Percentiles rank a stretch among this genome's conserved stretches.
phyloP scores from a whole-genome alignment of 2,797 vertebrate genomes.

The Parauchenoglanis ngamensis region DNA sequence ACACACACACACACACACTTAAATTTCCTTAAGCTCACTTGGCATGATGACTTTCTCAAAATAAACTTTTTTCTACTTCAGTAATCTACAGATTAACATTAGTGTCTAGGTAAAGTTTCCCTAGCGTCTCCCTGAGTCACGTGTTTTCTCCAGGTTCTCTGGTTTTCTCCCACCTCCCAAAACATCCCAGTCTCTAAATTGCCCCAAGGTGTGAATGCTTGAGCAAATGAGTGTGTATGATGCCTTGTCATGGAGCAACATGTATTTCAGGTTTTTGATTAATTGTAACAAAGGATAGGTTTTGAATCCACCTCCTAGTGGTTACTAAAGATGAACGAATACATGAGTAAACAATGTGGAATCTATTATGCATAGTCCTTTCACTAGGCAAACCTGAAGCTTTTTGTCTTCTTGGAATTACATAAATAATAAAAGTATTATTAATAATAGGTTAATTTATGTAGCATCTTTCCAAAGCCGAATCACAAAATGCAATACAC shows the following conservation, averaged over 20 bases:
- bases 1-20: background rate
- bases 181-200: background rate
- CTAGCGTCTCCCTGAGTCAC: background rate
- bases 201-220: background rate
- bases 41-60: background rate
- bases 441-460: background rate
- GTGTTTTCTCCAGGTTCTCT: background rate
- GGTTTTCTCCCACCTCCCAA: background rate
- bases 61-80: background rate
- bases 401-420: background rate
- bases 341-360: background rate
- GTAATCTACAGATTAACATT: background rate
- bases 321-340: background rate
- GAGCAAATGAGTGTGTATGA: background rate
- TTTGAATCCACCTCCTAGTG: background rate
- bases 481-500: background rate
- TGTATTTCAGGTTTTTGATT: background rate
- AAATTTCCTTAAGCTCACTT: background rate
- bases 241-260: background rate
- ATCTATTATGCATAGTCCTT: background rate
- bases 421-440: background rate
- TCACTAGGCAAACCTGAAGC: background rate
- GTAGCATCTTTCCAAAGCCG: background rate
- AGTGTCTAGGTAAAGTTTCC: background rate
- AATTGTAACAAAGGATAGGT: background rate